Conservation (phyloP, 2,113 vertebrate species). For the Strix uralensis region DNA sequence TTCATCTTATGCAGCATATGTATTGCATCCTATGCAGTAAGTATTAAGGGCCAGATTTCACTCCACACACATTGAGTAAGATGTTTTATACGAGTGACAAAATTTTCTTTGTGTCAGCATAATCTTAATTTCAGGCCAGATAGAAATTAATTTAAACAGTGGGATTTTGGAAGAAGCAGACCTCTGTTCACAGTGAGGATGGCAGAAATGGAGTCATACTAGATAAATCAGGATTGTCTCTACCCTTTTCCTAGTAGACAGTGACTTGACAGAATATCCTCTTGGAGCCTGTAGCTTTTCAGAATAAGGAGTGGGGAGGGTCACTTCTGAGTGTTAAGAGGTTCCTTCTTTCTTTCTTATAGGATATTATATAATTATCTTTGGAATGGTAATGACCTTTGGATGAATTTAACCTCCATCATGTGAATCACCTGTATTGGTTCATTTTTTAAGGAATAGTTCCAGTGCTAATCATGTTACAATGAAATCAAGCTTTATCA, state of each 20-base stretch:
- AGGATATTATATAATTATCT: not conserved
- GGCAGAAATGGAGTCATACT: not conserved
- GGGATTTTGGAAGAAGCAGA: not conserved
- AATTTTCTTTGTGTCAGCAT: not conserved
- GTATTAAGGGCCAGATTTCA: not conserved
- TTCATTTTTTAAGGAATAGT: not conserved
- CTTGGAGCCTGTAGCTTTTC: not conserved
- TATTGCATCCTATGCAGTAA: not conserved
- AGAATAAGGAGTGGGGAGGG: not conserved
- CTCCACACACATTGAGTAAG: not conserved
- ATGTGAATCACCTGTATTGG: not conserved
- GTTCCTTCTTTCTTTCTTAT: not conserved
- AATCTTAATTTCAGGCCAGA: not conserved
- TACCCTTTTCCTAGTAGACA: not conserved
- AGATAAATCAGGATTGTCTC: not conserved
- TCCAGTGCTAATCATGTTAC: not conserved
- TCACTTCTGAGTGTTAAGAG: not conserved
- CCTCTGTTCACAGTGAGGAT: not conserved
- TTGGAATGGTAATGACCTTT: not conserved
- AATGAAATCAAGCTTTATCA: not conserved
- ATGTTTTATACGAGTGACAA: not conserved
- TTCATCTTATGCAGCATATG: not conserved
- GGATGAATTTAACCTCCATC: not conserved
- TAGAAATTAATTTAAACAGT: not conserved
- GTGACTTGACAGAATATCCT: not conserved